Base-by-base conservation (phyloP, 1,140 invertebrate genomes). In the Cyclargus thomasi region DNA sequence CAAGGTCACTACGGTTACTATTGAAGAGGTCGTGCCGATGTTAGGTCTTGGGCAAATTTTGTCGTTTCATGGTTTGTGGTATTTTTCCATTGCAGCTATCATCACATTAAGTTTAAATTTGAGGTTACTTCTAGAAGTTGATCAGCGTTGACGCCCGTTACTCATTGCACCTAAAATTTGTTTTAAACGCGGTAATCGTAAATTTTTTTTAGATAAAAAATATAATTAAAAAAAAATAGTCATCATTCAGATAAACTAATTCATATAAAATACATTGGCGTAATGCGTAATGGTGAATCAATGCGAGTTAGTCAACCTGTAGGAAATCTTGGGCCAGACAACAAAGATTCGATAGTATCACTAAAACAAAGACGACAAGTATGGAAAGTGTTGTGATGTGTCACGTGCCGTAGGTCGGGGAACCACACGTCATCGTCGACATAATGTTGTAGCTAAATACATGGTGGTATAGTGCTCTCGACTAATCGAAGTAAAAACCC, bases 1-100 rank as follows among this genome's bases (percentile, higher is more conserved):
- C 84, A 87, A 87, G 85, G 85, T 85, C 81, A 86, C 79, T 69
- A 70, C 63, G 35, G 22, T 66, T 66, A 64, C 63, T 64, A 64
- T 53, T 47, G 53, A 23, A 21, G 20, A 53, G 63, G 63, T 39
- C 65, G 62, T 69, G 59, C 64, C 18, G 65, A 20, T 36, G 63
- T 67, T 67, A 35, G 65, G 55, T 59, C 55, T 59, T 59, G 55
- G 55, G 11, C 55, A 59, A 59, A 59, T 59, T 55, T 55, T 17
- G 18, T 59, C 18, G 18, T 21, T 47, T 16, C 8, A 47, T 47
- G 10, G 6, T 14, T 47, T 47, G 14, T 47, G 39, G 3, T 53
- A 65, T 64, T 67, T 67, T 67, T 67, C 65, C 64, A 65, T 53
- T 64, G 69, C 5, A 29, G 8, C 4, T 8, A 29, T 8, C 29